Base-by-base conservation (phyloP, 1,140 invertebrate genomes). In the Heliconius congener region DNA sequence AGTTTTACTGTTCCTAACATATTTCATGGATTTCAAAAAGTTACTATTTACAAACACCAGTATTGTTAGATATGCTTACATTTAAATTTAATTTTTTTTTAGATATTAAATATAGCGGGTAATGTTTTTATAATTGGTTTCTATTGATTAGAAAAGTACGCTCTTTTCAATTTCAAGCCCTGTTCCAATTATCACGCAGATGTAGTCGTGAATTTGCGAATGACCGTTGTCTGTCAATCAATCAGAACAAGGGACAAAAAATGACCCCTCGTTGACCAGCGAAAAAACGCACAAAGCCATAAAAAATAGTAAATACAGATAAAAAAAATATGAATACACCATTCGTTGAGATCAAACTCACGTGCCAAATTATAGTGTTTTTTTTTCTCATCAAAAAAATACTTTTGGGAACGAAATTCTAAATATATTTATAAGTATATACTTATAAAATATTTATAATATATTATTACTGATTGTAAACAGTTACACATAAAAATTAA, bases 201-300 rank as follows among this genome's bases (percentile, higher is more conserved):
- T 84, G 81, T 50, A 79, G 72, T 71, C 55, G 81, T 55, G 55
- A 85, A 88, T 89, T 88, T 86, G 85, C 84, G 84, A 92, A 87
- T 92, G 92, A 92, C 92, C 90, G 91, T 92, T 91, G 85, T 72
- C 87, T 93, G 92, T 93, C 92, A 93, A 92, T 93, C 92, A 94
- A 91, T 93, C 88, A 87, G 74, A 46, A 85, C 86, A 77, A 86
- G 81, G 83, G 81, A 81, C 78, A 82, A 87, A 90, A 90, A 91
- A 90, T 93, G 91, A 93, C 91, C 92, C 92, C 92, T 93, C 90
- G 87, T 90, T 92, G 93, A 94, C 93, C 93, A 90, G 81, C 81
- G 75, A 84, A 86, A 92, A 9, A 85, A 90, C 87, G 76, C 76
- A 93, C 88, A 91, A 92, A 86, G 73, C 27, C 52, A 76, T 71